Conservation (phyloP, 2,113 vertebrate species). For the Capreolus pygargus region DNA sequence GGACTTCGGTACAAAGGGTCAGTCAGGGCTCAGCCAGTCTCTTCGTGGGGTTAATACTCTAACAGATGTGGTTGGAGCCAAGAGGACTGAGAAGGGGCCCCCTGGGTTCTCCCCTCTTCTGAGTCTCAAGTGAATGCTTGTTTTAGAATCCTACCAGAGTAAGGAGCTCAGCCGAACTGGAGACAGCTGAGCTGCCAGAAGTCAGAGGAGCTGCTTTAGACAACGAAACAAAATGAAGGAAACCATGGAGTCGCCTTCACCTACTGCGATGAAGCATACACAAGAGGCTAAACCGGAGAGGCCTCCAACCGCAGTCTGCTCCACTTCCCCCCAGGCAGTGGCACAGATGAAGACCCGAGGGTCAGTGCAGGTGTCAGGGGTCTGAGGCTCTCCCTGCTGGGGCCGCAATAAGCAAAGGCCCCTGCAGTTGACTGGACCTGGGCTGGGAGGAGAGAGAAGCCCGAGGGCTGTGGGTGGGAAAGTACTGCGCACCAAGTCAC, state of each 20-base stretch:
- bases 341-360: not conserved
- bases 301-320: fast-evolving
- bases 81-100: not conserved
- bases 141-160: not conserved
- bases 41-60: not conserved
- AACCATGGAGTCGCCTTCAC: not conserved
- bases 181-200: not conserved
- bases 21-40: not conserved
- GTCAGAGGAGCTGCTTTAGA: not conserved
- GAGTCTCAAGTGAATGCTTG: not conserved
- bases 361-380: too few species aligned
- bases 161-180: not conserved
- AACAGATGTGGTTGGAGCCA: not conserved
- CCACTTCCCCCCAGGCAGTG: not conserved
- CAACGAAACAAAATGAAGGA: not conserved
- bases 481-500: not conserved
- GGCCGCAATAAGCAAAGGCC: not conserved
- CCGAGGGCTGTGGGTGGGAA: fast-evolving
- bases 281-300: not conserved
- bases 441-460: not conserved
- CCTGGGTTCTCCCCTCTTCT: not conserved
- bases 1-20: not conserved
- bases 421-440: not conserved
- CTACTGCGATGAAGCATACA: not conserved
- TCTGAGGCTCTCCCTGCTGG: not conserved